Base-by-base conservation (phyloP, 2,797 vertebrate species). In the Perodicticus potto region DNA sequence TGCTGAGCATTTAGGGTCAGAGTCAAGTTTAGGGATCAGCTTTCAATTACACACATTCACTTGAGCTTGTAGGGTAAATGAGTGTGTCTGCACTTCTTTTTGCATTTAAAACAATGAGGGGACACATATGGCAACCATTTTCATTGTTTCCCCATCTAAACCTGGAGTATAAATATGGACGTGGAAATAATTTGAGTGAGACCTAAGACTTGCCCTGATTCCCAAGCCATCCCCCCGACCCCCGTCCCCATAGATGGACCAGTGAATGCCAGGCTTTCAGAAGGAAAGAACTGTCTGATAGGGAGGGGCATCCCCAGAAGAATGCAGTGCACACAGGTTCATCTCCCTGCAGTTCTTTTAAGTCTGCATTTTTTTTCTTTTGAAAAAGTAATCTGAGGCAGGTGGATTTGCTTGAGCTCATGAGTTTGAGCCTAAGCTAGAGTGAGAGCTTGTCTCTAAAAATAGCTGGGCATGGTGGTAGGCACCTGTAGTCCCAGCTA, bases 51-150 rank as follows among this genome's bases (percentile, higher is more conserved):
- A 40, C 27, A 84, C 37, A 53, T 72, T 93, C 43, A 32, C 1
- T 3, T 55, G 49, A n/a, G 49, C 23, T 8, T 59, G 57, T 59
- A 25, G 23, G 23, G 59, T 61, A 1, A 4, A 12, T 27, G 61
- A 14, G 27, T 27, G 61, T 63, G 25, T 29, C 25, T 12, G 25
- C 81, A n/a, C 82, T 53, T 81, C 34, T 83, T 67, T 97, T 34
- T 83, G 57, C 45, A 61, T 89, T 94, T 88, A n/a, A 86, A 92
- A 59, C 63, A 86, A 94, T 59, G 59, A 77, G 59, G 40, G 40
- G 22, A 76, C 67, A 59, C 93, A 85, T 86, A 45, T 95, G 96
- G 94, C 83, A 95, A 94, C 65, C 45, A 86, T 93, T 95, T 97
- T 76, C 90, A 59, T 80, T 86, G 43, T 92, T 25, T 65, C 40